phyloP scores from a whole-genome alignment of 1,140 invertebrate species.

The Drosophila mojavensis region DNA sequence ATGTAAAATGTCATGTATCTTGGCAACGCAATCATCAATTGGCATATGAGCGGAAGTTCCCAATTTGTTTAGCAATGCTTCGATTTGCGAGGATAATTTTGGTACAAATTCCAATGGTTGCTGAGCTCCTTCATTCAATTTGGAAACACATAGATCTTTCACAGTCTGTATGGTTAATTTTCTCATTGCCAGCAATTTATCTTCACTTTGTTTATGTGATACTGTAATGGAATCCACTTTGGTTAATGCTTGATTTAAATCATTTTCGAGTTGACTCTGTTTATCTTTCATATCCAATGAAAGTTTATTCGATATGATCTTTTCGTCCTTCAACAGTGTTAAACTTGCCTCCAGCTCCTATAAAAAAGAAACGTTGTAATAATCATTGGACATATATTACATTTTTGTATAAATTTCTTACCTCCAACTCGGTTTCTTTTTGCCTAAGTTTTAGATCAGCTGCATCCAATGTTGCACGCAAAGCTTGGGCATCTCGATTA shows the following conservation, averaged over 20 bases:
- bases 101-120: constrained; percentile 60
- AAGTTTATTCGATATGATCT: constrained; percentile 27
- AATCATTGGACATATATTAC: no score
- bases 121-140: constrained; percentile 49
- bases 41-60: constrained; percentile 16
- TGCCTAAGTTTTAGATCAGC: constrained; percentile 15
- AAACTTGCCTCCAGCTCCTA: constrained; percentile 38
- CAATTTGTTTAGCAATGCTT: constrained; percentile 71
- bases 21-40: constrained; percentile 30
- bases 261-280: constrained; percentile 29
- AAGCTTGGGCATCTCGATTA: constrained; percentile 19
- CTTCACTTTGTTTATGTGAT: constrained; percentile 33
- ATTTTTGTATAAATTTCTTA: constrained; percentile 4
- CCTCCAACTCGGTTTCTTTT: constrained; percentile 29
- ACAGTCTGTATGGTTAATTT: constrained; percentile 60
- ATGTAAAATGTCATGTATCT: constrained; percentile 51
- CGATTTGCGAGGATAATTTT: constrained; percentile 88
- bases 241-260: constrained; percentile 44
- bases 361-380: neutral
- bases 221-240: constrained; percentile 34
- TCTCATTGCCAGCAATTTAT: constrained; percentile 39
- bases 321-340: constrained; percentile 31
- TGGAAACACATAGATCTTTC: constrained; percentile 58
- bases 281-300: constrained; percentile 46
- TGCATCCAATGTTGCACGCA: constrained; percentile 16